Evolutionary conservation across 2,113 vertebrate species (phyloP).

Genomic region (Ursus arctos): DNA sequence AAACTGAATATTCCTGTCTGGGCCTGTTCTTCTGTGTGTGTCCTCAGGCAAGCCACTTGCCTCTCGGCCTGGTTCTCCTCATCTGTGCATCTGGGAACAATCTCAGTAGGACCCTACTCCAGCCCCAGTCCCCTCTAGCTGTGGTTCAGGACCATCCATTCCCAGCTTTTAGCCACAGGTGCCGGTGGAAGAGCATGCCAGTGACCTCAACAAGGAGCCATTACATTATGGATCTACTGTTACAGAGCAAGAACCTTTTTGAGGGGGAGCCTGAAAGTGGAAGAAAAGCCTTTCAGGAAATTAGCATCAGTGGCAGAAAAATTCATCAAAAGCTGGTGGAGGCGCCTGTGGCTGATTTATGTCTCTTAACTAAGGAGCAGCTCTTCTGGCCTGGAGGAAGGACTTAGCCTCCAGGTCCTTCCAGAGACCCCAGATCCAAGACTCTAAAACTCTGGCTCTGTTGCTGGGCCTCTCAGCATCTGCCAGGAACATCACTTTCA

Average conservation of each 20-base stretch:
- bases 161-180: neutral
- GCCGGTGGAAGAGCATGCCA: neutral
- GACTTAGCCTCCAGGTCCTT: neutral
- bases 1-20: neutral
- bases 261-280: constrained; percentile 22
- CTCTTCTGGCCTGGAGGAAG: neutral
- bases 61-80: neutral
- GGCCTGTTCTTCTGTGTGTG: neutral
- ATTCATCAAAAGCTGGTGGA: constrained; percentile 69
- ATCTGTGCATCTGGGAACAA: neutral
- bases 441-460: neutral
- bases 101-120: neutral
- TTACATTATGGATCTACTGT: neutral
- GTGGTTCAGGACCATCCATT: neutral
- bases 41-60: neutral
- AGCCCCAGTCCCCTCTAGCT: neutral
- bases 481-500: neutral
- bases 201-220: constrained; percentile 11
- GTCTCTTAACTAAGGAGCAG: constrained; percentile 26
- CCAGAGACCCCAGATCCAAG: neutral
- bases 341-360: constrained; percentile 44
- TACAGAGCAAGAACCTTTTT: constrained; percentile 50
- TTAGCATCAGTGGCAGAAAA: constrained; percentile 65
- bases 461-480: neutral
- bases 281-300: constrained; percentile 76